A percentile compares a stretch with the other conserved stretches of the same genome.
These are phyloP conservation scores for Piscicola geometra DNA, from an alignment of 2,888 invertebrate species.

Conservation along the genomic window DNA sequence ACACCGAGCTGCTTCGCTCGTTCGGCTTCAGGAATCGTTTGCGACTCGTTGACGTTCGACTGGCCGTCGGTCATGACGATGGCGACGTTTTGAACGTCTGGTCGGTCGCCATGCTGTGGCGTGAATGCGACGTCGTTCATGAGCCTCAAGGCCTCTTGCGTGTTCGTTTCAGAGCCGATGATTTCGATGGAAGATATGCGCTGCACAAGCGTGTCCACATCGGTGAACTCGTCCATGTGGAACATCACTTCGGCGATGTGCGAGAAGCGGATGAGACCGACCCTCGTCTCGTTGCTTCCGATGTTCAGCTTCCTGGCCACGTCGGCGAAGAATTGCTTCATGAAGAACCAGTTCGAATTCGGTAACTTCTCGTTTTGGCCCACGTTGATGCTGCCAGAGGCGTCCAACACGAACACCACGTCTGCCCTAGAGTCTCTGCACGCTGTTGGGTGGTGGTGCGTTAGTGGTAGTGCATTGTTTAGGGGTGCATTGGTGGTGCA, in stretches of 20 bases:
- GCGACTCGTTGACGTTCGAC: slow-evolving; percentile 21
- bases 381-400: slow-evolving; percentile 35
- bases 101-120: slow-evolving; percentile 20
- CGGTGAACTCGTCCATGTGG: slow-evolving; percentile 18
- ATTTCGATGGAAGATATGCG: slow-evolving; percentile 12
- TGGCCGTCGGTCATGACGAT: slow-evolving; percentile 34
- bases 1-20: slow-evolving; percentile 17
- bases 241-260: slow-evolving; percentile 31
- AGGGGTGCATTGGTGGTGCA: too few relatives aligned
- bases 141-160: slow-evolving; percentile 25
- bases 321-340: slow-evolving; percentile 30
- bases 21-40: slow-evolving; percentile 21
- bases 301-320: slow-evolving; percentile 25
- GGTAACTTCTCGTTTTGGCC: background rate
- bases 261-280: slow-evolving; percentile 29
- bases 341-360: slow-evolving; percentile 27
- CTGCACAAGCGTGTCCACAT: background rate
- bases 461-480: too few relatives aligned
- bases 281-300: slow-evolving; percentile 26
- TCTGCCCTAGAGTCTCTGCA: slow-evolving; percentile 30
- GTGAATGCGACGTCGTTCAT: slow-evolving; percentile 23
- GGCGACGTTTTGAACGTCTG: slow-evolving; percentile 31
- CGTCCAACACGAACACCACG: slow-evolving; percentile 33
- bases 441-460: slow-evolving; percentile 25
- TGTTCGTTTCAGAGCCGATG: slow-evolving; percentile 33